Base-by-base conservation (phyloP, 2,888 invertebrate species). In the Trichogramma evanescens region DNA sequence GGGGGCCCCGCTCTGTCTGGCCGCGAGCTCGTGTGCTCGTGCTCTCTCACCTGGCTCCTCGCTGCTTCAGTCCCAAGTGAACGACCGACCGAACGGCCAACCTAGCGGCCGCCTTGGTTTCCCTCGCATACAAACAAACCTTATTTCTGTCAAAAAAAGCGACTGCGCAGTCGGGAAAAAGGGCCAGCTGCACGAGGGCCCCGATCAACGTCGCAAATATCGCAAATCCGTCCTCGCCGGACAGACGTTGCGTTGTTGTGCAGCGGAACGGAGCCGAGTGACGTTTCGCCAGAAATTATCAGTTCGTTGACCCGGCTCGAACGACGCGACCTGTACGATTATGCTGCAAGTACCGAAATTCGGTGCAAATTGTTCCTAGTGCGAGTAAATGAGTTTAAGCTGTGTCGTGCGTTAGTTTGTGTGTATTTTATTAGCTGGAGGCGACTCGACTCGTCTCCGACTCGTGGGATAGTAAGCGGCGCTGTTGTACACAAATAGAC, bases 61-160 rank as follows among this genome's bases (percentile, higher is more conserved):
- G 42, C 9, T 9, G 53, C 54, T 69, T 66, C 71, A 75, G 75
- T 75, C 63, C 68, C 70, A 72, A 74, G 74, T 74, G 74, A 75
- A 74, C 74, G 74, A 74, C 74, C 74, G 73, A 68, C 62, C 67
- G 67, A 72, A 64, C 62, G 71, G 67, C 66, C 63, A 66, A 67
- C 66, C 54, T 41, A 38, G 9, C 38, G 13, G 9, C 6, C 54
- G 8, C 7, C 26, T 4, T 5, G 6, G 13, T 3, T 45, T 6
- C 13, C 43, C 44, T n/a, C 13, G n/a, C 41, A 1, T 44, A 6
- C 26, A 4, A 43, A n/a, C 38, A 3, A 7, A 42, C n/a, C 9
- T 8, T 51, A 13, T 8, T 42, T n/a, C 53, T 7, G 9, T n/a
- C 26, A 26, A 26, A 26, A 26, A 26, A 26, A 26, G 50, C 40